phyloP scores from a whole-genome alignment of 2,888 invertebrate species.

The Sarcophaga caerulescens region DNA sequence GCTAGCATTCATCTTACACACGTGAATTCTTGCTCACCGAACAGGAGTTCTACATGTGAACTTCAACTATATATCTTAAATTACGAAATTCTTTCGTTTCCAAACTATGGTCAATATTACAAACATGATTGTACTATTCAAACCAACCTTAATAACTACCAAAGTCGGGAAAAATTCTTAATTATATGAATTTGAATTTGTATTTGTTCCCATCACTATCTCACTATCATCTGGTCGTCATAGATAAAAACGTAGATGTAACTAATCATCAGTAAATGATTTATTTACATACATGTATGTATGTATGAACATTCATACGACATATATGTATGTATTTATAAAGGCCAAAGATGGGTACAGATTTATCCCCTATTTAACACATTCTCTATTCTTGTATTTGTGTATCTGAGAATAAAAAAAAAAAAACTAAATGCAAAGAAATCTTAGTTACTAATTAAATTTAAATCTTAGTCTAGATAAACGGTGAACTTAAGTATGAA shows the following conservation, averaged over 20 bases:
- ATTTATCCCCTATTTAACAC: not conserved
- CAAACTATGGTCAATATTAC: not conserved
- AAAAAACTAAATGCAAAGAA: not conserved
- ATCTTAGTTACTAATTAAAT: not conserved
- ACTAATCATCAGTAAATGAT: too few relatives aligned
- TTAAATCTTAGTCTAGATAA: not conserved
- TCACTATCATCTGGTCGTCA: not conserved
- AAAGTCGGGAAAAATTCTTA: not conserved
- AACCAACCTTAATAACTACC: not conserved
- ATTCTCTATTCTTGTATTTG: not conserved
- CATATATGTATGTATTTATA: too few relatives aligned
- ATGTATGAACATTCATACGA: too few relatives aligned
- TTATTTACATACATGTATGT: too few relatives aligned
- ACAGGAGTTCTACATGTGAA: slow-evolving; percentile 77
- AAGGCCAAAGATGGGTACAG: not conserved
- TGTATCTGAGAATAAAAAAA: not conserved
- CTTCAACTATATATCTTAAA: slow-evolving; percentile 26
- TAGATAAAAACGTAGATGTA: not conserved
- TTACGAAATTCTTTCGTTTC: not conserved
- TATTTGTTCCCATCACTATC: not conserved
- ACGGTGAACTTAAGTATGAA: too few relatives aligned
- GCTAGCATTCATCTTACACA: slow-evolving; percentile 78
- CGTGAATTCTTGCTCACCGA: slow-evolving; percentile 74
- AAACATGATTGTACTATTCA: not conserved
- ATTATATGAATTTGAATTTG: not conserved